Evolutionary conservation across 2,888 invertebrate genomes (phyloP).

Genomic region (Chrysolina oricalcia): DNA sequence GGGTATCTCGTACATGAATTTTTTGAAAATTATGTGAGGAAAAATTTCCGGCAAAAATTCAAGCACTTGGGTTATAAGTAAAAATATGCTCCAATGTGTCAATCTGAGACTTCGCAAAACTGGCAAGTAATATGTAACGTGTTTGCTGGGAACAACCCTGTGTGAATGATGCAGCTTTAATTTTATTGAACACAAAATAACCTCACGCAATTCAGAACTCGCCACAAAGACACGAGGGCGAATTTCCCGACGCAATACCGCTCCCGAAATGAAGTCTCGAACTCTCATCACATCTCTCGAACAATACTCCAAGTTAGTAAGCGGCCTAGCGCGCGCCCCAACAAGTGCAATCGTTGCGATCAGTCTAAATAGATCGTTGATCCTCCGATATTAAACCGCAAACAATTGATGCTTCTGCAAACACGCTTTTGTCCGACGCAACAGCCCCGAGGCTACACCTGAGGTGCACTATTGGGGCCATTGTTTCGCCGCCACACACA

Average conservation of each 20-base stretch:
- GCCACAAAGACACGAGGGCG: background rate
- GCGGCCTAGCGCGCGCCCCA: slow-evolving; percentile 12
- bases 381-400: slow-evolving; percentile 63
- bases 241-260: background rate
- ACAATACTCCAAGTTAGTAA: slow-evolving; percentile 20
- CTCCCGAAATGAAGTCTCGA: slow-evolving; percentile 2
- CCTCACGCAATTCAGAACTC: background rate
- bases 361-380: slow-evolving; percentile 44
- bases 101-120: too few relatives aligned
- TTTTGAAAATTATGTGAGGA: too few relatives aligned
- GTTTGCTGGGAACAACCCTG: too few relatives aligned
- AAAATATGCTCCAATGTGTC: too few relatives aligned
- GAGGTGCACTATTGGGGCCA: slow-evolving; percentile 68
- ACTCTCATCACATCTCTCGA: slow-evolving; percentile 15
- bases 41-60: too few relatives aligned
- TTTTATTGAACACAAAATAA: too few relatives aligned
- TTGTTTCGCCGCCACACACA: slow-evolving; percentile 67
- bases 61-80: too few relatives aligned
- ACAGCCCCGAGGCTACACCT: slow-evolving; percentile 64
- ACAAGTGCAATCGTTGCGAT: slow-evolving; percentile 20
- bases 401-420: slow-evolving; percentile 62
- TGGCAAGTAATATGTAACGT: too few relatives aligned
- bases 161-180: too few relatives aligned
- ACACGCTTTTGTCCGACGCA: slow-evolving; percentile 63
- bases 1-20: too few relatives aligned